These are phyloP conservation scores for Oscheius sp. DNA, from an alignment of 2,888 invertebrate species.

Conservation along the genomic window DNA sequence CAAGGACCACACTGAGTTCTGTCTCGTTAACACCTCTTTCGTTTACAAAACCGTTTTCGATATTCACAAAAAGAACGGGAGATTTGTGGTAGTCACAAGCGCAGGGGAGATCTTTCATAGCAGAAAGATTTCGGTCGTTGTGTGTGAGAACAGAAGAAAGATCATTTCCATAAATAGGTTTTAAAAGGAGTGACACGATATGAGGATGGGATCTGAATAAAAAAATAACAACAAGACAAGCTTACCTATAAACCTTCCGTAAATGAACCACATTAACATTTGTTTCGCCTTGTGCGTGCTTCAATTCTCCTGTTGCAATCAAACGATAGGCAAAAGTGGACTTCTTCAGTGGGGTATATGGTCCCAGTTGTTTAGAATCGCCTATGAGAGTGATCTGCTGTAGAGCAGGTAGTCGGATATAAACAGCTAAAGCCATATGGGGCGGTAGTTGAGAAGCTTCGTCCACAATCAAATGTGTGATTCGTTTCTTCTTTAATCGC, in stretches of 20 bases:
- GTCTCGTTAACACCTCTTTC: conserved; percentile 9
- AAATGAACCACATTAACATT: neutral
- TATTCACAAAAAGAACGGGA: conserved; percentile 16
- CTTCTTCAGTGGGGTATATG: conserved; percentile 7
- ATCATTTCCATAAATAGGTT: conserved; percentile 7
- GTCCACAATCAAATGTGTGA: conserved; percentile 23
- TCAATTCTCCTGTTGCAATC: conserved; percentile 8
- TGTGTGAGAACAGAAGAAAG: neutral
- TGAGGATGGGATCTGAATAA: conserved; percentile 14
- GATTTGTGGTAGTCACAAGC: conserved; percentile 6
- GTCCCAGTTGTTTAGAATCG: conserved; percentile 17
- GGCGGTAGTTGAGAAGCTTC: conserved; percentile 23
- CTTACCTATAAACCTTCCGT: conserved; percentile 2
- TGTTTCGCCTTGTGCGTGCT: neutral
- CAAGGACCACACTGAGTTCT: neutral
- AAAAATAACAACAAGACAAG: neutral
- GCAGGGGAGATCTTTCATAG: neutral
- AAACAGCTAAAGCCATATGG: conserved; percentile 16
- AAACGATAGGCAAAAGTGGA: neutral
- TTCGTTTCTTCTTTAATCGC: neutral
- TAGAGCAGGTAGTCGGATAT: conserved; percentile 8
- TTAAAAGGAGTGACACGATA: conserved; percentile 1
- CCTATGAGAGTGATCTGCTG: conserved; percentile 17
- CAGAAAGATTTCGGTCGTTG: neutral
- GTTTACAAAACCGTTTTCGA: conserved; percentile 3